Evolutionary conservation across 2,113 vertebrate genomes (phyloP), one percentile per base, ranked within the genome.

Genomic region (Oryzias melastigma): DNA sequence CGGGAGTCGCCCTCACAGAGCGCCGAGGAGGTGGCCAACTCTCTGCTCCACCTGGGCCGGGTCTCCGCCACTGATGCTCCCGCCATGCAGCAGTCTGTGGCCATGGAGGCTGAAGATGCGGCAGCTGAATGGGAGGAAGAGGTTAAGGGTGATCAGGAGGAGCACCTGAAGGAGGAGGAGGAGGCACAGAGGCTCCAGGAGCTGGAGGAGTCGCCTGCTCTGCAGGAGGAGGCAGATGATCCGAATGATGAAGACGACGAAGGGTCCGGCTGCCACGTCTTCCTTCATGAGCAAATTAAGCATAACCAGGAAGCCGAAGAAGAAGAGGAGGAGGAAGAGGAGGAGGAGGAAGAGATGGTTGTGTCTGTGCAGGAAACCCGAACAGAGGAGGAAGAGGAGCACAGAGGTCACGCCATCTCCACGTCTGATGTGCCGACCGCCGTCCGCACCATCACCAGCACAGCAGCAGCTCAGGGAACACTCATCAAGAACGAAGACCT

Each of bases 21-120:
- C 16, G 22, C 66, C 0, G 65, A 85, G 25, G 87, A 87, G 45
- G 93, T 94, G 5, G 94, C 94, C 74, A 92, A 93, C 75, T 96
- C 96, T 46, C 94, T 97, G 64, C 89, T 96, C 12, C 93, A 96
- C 82, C 88, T 96, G 65, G 93, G 94, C 78, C 91, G 91, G 73
- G 88, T 92, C 55, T 92, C 91, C 24, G 5, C 19, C 52, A 66
- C 22, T 72, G 48, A 17, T 35, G 46, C 72, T 71, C 56, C 71
- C 14, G 63, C 44, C 44, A 13, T 52, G 67, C 78, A 70, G 49
- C 73, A 65, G 58, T 40, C 78, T 29, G 71, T 82, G 72, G 65
- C 82, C 8, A 80, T 83, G 77, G 87, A 88, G 77, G 79, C 73
- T 4, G 78, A 69, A 68, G 80, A 87, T 58, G 71, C 77, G 62